Percentiles rank a stretch among this genome's conserved stretches.
Conservation (phyloP, 2,888 invertebrate genomes). For the Hemithea aestivaria region DNA sequence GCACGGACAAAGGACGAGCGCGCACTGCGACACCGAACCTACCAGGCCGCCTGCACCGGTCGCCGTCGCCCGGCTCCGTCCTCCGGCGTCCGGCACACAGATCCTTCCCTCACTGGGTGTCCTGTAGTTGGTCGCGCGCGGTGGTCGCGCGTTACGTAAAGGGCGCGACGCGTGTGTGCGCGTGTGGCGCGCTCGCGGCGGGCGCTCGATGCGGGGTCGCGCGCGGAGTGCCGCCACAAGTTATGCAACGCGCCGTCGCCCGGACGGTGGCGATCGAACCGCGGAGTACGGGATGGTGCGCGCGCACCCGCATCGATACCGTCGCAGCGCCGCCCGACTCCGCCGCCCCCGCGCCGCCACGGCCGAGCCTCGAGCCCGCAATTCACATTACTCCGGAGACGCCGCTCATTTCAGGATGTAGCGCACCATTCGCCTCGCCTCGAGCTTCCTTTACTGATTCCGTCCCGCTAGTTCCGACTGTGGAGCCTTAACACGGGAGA, state of each 20-base stretch:
- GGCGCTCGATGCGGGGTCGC: conserved; percentile 73
- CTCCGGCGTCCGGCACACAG: conserved; percentile 49
- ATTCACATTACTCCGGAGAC: conserved; percentile 52
- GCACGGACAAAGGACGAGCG: conserved; percentile 56
- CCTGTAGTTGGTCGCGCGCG: conserved; percentile 50
- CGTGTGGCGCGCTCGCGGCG: conserved; percentile 68
- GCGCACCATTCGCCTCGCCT: conserved; percentile 23
- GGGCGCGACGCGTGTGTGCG: conserved; percentile 69
- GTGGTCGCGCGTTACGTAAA: conserved; percentile 75
- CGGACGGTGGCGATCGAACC: conserved; percentile 66
- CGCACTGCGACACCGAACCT: conserved; percentile 58
- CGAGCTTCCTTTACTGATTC: conserved; percentile 27
- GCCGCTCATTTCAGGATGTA: conserved; percentile 35
- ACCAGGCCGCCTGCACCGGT: conserved; percentile 55
- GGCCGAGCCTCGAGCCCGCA: conserved; percentile 43
- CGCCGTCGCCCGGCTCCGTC: conserved; percentile 38
- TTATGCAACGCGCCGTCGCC: conserved; percentile 75
- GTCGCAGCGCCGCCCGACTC: conserved; percentile 25
- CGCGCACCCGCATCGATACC: conserved; percentile 67
- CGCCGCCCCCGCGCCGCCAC: conserved; percentile 36
- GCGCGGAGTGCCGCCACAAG: conserved; percentile 74
- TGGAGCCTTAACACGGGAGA: conserved; percentile 20
- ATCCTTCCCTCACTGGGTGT: conserved; percentile 52
- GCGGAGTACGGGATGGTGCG: conserved; percentile 58
- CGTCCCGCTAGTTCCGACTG: conserved; percentile 21